Conservation (phyloP, 2,888 invertebrate species). For the Cephus nigrinus region DNA sequence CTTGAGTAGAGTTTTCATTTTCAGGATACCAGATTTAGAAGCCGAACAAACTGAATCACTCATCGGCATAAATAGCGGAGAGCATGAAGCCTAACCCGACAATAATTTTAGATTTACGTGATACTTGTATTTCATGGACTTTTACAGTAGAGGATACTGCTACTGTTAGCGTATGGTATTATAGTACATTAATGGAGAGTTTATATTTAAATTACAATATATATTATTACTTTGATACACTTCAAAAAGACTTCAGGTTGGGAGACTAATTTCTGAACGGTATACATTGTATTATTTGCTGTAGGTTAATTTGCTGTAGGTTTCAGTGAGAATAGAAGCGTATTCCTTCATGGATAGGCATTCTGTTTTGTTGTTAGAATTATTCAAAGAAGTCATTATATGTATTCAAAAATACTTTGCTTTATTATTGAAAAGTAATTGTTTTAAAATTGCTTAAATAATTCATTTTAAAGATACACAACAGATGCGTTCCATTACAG, state of each 20-base stretch:
- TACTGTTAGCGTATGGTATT: background rate
- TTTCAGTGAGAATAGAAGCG: background rate
- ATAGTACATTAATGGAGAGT: background rate
- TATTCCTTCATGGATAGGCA: background rate
- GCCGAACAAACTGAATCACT: conserved; percentile 78
- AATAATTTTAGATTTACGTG: conserved; percentile 27
- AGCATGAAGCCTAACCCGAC: conserved; percentile 70
- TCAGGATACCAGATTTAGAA: conserved; percentile 73
- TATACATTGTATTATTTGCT: background rate
- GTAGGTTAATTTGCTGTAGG: too few relatives aligned
- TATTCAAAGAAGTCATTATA: too few relatives aligned
- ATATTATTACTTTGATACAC: background rate
- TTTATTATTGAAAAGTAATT: background rate
- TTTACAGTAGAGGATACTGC: background rate
- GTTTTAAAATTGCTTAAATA: background rate
- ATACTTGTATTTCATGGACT: conserved; percentile 4
- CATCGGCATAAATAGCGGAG: conserved; percentile 72
- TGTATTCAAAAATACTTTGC: background rate
- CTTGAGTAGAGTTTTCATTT: conserved; percentile 35
- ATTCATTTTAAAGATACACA: background rate
- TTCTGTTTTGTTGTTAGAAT: background rate
- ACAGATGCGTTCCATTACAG: background rate
- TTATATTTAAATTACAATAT: background rate
- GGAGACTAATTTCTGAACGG: background rate
- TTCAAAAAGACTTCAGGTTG: background rate